These are phyloP conservation scores for Dryocosmus kuriphilus DNA, from an alignment of 2,888 invertebrate species.

Conservation along the genomic window DNA sequence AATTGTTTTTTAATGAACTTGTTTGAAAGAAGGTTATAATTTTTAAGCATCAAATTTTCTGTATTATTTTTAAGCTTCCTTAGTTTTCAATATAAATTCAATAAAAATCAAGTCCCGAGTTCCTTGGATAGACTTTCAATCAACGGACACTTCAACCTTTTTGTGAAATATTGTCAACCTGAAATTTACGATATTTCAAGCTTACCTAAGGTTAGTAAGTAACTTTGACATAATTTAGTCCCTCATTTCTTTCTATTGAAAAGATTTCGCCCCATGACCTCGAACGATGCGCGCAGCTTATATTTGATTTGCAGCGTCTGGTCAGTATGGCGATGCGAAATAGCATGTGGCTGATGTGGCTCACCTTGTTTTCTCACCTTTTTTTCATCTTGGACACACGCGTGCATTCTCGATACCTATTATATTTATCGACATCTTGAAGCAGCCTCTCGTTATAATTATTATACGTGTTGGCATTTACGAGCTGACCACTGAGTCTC, in stretches of 20 bases:
- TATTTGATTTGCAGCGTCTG: slow-evolving; percentile 62
- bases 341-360: slow-evolving; percentile 54
- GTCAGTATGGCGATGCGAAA: slow-evolving; percentile 52
- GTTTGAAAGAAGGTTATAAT: not conserved
- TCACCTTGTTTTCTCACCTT: slow-evolving; percentile 33
- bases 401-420: slow-evolving; percentile 45
- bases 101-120: not conserved
- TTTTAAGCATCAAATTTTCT: not conserved
- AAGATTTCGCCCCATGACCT: not conserved
- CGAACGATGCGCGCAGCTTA: not conserved
- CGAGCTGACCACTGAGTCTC: slow-evolving; percentile 60
- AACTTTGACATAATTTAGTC: not conserved
- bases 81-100: not conserved
- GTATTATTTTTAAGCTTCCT: not conserved
- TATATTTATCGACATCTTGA: slow-evolving; percentile 54
- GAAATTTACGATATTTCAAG: not conserved
- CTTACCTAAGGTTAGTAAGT: not conserved
- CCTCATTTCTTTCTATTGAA: slow-evolving; percentile 23
- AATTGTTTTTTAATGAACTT: not conserved
- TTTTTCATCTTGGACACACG: not conserved
- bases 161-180: not conserved
- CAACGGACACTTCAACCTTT: not conserved
- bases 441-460: slow-evolving; percentile 72
- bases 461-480: slow-evolving; percentile 74
- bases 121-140: too few species aligned